phyloP scores from a whole-genome alignment of 1,140 invertebrate species.

The Apis cerana region DNA sequence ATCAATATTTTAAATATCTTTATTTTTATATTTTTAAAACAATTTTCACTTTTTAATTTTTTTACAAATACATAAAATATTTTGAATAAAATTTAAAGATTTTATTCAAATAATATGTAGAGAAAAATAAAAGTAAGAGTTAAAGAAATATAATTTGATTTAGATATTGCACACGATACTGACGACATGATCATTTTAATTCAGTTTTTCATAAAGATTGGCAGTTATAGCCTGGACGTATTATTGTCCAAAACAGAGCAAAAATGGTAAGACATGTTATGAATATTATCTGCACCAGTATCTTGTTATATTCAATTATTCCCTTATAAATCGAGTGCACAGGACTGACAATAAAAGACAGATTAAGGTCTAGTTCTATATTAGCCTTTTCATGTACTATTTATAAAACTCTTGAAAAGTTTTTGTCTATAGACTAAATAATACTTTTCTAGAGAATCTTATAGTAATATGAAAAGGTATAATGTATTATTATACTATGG shows the following conservation, averaged over 20 bases:
- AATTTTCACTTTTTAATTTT: slow-evolving; percentile 2
- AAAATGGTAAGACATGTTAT: slow-evolving; percentile 46
- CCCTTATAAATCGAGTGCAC: slow-evolving; percentile 36
- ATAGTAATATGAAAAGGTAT: slow-evolving; percentile 29
- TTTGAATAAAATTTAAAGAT: neutral
- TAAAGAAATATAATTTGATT: slow-evolving; percentile 3
- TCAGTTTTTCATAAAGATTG: slow-evolving; percentile 65
- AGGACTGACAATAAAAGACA: slow-evolving; percentile 43
- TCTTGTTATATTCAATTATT: slow-evolving; percentile 33
- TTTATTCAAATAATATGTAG: slow-evolving; percentile 2
- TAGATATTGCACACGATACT: slow-evolving; percentile 46
- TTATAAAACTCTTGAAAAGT: slow-evolving; percentile 26
- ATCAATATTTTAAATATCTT: slow-evolving; percentile 8
- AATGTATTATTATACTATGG: slow-evolving; percentile 34
- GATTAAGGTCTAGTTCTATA: slow-evolving; percentile 37
- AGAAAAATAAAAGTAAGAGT: neutral
- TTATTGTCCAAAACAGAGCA: slow-evolving; percentile 64
- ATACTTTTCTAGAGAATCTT: slow-evolving; percentile 31
- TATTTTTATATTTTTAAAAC: neutral
- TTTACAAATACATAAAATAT: neutral
- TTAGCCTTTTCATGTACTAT: slow-evolving; percentile 39
- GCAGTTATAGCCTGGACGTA: slow-evolving; percentile 73
- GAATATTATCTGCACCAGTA: slow-evolving; percentile 48
- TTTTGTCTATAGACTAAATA: neutral
- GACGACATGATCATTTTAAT: slow-evolving; percentile 56